Evolutionary conservation across 2,888 invertebrate species (phyloP).

Genomic region (Tanypteryx hageni): DNA sequence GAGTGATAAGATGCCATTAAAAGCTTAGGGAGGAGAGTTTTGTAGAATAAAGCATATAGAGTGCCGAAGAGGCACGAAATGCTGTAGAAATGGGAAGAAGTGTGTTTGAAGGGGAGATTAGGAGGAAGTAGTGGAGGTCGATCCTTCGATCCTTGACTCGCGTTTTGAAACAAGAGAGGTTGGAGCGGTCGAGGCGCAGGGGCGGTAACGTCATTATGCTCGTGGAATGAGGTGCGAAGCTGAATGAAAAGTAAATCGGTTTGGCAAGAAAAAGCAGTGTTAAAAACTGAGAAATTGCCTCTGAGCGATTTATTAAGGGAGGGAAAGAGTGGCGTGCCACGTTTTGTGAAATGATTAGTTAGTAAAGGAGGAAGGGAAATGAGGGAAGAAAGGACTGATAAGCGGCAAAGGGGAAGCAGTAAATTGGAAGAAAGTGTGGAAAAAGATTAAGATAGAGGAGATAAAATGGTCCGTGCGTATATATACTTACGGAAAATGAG

Average conservation of each 20-base stretch:
- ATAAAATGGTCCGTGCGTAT: background rate
- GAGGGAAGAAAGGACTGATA: background rate
- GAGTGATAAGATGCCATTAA: background rate
- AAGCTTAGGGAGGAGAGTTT: too few relatives aligned
- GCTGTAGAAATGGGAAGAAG: background rate
- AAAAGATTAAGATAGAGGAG: background rate
- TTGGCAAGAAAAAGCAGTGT: too few relatives aligned
- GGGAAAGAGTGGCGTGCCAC: background rate
- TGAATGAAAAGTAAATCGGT: too few relatives aligned
- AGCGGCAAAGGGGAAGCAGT: background rate
- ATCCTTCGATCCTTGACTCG: too few relatives aligned
- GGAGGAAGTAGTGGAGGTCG: background rate
- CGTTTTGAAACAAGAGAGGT: too few relatives aligned
- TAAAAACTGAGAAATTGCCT: too few relatives aligned
- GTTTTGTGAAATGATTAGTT: background rate
- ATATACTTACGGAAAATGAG: too few relatives aligned
- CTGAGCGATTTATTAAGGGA: background rate
- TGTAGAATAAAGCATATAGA: background rate
- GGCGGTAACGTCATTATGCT: too few relatives aligned
- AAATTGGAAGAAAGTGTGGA: background rate
- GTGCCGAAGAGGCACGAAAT: background rate
- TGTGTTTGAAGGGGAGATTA: background rate
- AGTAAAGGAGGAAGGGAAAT: background rate
- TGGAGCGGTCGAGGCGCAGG: too few relatives aligned
- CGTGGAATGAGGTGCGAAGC: too few relatives aligned